Evolutionary conservation across 2,888 invertebrate genomes (phyloP).

Genomic region (Diadegma fenestrale): DNA sequence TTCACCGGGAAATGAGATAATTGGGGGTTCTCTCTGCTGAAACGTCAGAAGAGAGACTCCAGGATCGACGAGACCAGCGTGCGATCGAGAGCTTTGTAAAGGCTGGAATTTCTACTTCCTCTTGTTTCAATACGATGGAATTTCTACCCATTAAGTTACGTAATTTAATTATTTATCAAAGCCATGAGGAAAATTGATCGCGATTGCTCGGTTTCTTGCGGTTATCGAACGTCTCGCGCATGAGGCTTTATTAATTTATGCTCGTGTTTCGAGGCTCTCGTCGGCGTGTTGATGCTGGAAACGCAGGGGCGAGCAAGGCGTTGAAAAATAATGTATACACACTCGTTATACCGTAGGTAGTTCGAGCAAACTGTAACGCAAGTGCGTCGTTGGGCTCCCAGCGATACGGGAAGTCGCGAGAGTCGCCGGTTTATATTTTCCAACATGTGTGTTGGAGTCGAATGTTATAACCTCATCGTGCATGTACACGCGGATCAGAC

Average conservation of each 20-base stretch:
- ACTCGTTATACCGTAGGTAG: constrained; percentile 20
- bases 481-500: constrained; percentile 26
- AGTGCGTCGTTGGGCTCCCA: neutral
- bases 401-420: constrained; percentile 34
- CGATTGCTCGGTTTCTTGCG: neutral
- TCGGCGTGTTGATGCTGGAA: neutral
- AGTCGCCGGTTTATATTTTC: neutral
- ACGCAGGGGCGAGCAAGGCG: neutral
- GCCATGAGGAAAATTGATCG: neutral
- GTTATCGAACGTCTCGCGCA: neutral
- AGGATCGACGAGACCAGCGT: neutral
- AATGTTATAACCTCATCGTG: constrained; percentile 19
- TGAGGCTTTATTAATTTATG: constrained; percentile 1
- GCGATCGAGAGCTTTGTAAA: neutral
- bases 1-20: constrained; percentile 23
- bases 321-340: constrained; percentile 5
- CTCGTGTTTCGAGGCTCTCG: neutral
- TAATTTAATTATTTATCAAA: neutral
- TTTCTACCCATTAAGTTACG: neutral
- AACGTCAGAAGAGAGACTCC: constrained; percentile 1
- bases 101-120: neutral
- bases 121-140: neutral
- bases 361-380: constrained; percentile 21
- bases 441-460: constrained; percentile 15
- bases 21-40: neutral